phyloP scores from a whole-genome alignment of 2,888 invertebrate species.

The Myopa tessellatipennis region DNA sequence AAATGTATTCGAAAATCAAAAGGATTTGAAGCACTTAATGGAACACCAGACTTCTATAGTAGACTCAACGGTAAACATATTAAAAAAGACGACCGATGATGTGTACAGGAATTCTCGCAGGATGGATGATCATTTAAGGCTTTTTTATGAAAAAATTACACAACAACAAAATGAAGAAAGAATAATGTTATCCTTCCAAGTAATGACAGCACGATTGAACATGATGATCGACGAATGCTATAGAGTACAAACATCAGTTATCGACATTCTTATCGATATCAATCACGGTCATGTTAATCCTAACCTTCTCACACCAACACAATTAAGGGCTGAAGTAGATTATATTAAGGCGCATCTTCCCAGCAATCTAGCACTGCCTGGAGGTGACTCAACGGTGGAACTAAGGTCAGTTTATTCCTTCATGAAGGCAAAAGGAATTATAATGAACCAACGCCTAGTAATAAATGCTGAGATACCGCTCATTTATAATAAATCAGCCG shows the following conservation, averaged over 20 bases:
- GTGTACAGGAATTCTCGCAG: neutral
- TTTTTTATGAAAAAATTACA: constrained; percentile 4
- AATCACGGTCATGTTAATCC: neutral
- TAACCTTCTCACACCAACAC: neutral
- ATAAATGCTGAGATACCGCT: too few species aligned
- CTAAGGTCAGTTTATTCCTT: too few species aligned
- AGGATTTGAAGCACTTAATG: constrained; percentile 7
- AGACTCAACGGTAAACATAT: constrained; percentile 24
- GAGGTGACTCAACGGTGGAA: neutral
- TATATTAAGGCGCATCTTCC: neutral
- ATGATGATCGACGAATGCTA: too few species aligned
- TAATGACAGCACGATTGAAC: too few species aligned
- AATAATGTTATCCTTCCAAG: neutral
- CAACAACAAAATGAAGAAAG: constrained; percentile 19
- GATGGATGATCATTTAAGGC: constrained; percentile 7
- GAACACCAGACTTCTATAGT: constrained; percentile 16
- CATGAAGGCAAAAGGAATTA: too few species aligned
- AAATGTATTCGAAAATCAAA: constrained; percentile 12
- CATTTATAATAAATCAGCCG: too few species aligned
- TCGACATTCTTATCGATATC: constrained; percentile 21
- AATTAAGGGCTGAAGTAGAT: neutral
- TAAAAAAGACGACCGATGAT: constrained; percentile 11
- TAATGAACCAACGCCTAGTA: too few species aligned
- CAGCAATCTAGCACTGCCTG: neutral
- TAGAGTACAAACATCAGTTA: neutral